phyloP scores from a whole-genome alignment of 2,888 invertebrate species.

The Cordilura impudica region DNA sequence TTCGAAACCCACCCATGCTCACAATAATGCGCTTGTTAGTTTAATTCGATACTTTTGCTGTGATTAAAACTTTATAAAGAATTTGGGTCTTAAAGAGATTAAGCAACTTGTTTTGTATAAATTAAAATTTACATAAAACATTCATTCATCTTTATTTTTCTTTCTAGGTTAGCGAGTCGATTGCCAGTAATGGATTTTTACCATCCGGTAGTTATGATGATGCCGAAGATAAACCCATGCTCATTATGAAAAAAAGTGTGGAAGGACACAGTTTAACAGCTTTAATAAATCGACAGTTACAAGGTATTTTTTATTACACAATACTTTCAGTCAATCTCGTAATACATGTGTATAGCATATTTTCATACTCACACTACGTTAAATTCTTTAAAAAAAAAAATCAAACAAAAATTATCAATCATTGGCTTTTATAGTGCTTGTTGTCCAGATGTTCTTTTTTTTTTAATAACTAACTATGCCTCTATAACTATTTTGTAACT shows the following conservation, averaged over 20 bases:
- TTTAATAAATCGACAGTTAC: constrained; percentile 86
- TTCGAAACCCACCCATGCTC: too few relatives aligned
- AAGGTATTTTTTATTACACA: constrained; percentile 81
- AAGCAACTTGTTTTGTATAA: neutral
- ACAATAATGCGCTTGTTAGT: too few relatives aligned
- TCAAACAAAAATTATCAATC: neutral
- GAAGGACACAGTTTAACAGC: constrained; percentile 89
- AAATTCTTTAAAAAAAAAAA: constrained; percentile 16
- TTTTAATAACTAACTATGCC: neutral
- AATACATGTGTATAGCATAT: constrained; percentile 32
- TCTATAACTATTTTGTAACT: neutral
- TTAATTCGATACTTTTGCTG: too few relatives aligned
- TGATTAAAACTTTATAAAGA: too few relatives aligned
- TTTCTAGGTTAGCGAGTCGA: constrained; percentile 86
- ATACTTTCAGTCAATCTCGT: neutral
- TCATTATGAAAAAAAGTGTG: constrained; percentile 84
- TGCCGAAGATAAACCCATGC: constrained; percentile 87
- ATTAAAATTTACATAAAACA: neutral
- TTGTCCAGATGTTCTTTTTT: constrained; percentile 41
- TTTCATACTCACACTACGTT: constrained; percentile 32
- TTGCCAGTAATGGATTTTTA: constrained; percentile 86
- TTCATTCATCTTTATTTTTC: neutral
- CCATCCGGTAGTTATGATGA: constrained; percentile 85
- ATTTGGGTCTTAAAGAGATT: neutral
- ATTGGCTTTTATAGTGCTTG: constrained; percentile 60